These are phyloP conservation scores for Lissocephala sabroskyi DNA, from an alignment of 2,888 invertebrate species.

Conservation along the genomic window DNA sequence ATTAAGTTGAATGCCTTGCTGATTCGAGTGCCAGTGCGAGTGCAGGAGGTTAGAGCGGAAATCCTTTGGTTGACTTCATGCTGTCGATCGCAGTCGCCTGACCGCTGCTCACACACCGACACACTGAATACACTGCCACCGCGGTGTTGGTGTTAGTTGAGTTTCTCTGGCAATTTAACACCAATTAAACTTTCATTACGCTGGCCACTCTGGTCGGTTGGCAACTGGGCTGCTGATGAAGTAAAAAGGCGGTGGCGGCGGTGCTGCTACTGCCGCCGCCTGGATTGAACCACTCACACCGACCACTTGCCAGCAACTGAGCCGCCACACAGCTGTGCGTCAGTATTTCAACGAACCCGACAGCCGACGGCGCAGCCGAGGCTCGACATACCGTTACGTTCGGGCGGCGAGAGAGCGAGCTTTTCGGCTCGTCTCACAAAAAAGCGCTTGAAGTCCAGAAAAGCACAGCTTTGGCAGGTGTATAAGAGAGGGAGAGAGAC, in stretches of 20 bases:
- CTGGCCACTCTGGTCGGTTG: neutral
- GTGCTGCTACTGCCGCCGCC: slow-evolving; percentile 11
- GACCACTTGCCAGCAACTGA: slow-evolving; percentile 71
- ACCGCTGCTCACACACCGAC: neutral
- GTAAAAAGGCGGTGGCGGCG: too few relatives aligned
- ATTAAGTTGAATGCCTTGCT: slow-evolving; percentile 54
- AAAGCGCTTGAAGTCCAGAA: too few relatives aligned
- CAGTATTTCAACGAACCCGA: slow-evolving; percentile 71
- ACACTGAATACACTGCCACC: too few relatives aligned
- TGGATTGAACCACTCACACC: slow-evolving; percentile 60
- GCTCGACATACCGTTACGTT: slow-evolving; percentile 4
- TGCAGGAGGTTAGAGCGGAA: too few relatives aligned
- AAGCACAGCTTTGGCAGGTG: too few relatives aligned
- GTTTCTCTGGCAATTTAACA: slow-evolving; percentile 26
- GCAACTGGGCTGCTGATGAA: too few relatives aligned
- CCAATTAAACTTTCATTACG: slow-evolving; percentile 35
- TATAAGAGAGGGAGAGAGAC: too few relatives aligned
- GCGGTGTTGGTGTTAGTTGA: too few relatives aligned
- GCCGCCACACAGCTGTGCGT: slow-evolving; percentile 69
- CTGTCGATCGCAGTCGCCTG: neutral
- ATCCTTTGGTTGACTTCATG: slow-evolving; percentile 12
- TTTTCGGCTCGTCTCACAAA: slow-evolving; percentile 13
- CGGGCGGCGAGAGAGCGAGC: slow-evolving; percentile 28
- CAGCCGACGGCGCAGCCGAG: slow-evolving; percentile 25
- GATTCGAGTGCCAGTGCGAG: slow-evolving; percentile 36